Evolutionary conservation across 2,113 vertebrate genomes (phyloP).

Genomic region (Laterallus jamaicensis): DNA sequence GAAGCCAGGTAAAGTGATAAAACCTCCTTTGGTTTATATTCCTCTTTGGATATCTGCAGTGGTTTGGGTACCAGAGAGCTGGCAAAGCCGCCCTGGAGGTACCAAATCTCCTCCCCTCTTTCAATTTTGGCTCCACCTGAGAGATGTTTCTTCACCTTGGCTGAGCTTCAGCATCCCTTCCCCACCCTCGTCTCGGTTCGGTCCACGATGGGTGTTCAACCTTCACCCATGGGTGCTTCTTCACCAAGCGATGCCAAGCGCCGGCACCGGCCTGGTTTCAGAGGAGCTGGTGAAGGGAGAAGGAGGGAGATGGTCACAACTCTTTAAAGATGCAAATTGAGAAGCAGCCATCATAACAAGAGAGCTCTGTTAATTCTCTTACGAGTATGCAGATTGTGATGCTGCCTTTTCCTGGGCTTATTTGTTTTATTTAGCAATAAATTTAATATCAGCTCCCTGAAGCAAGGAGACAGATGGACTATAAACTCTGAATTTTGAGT

Average conservation of each 20-base stretch:
- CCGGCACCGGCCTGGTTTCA: neutral
- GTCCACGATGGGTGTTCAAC: neutral
- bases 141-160: neutral
- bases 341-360: slow-evolving; percentile 75
- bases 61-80: neutral
- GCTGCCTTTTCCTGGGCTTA: slow-evolving; percentile 71
- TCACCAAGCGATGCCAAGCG: neutral
- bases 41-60: neutral
- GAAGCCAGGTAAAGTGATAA: neutral
- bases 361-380: slow-evolving; percentile 76
- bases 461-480: slow-evolving; percentile 81
- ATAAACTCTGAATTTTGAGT: slow-evolving; percentile 80
- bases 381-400: slow-evolving; percentile 74
- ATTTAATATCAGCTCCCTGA: slow-evolving; percentile 79
- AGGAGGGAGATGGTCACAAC: slow-evolving; percentile 74
- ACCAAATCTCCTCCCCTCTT: neutral
- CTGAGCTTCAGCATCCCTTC: neutral
- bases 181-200: neutral
- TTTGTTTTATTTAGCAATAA: slow-evolving; percentile 83
- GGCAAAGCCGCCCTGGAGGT: rapidly evolving
- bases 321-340: slow-evolving; percentile 85
- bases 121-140: neutral
- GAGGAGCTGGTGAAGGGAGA: neutral
- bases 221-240: neutral
- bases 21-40: rapidly evolving